Evolutionary conservation across 1,140 invertebrate genomes (phyloP).

Genomic region (Marisa cornuarietis): DNA sequence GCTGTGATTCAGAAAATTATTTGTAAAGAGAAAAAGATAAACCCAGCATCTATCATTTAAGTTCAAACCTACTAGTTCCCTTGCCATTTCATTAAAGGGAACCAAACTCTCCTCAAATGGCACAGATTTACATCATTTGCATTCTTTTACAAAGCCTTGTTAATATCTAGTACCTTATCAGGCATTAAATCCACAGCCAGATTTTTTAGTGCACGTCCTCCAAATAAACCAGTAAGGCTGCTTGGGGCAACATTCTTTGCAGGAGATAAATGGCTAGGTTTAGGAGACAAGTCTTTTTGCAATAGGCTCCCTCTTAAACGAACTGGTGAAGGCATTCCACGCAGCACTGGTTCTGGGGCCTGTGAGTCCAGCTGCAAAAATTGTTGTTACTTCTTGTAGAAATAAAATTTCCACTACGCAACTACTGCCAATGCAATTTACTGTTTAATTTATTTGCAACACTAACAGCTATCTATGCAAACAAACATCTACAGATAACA

Average conservation of each 20-base stretch:
- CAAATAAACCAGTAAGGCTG: not conserved
- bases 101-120: no score
- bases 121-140: no score
- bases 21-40: not conserved
- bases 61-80: no score
- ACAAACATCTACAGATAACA: no score
- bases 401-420: not conserved
- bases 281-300: constrained; percentile 54
- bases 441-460: constrained; percentile 11
- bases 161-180: constrained; percentile 44
- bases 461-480: not conserved
- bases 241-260: constrained; percentile 40
- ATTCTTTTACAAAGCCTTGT: no score
- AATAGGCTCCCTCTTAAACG: constrained; percentile 58
- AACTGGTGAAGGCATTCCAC: constrained; percentile 55
- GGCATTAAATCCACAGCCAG: constrained; percentile 40
- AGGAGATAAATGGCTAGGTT: constrained; percentile 40
- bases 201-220: constrained; percentile 32
- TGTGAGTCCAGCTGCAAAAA: constrained; percentile 45
- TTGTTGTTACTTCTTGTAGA: constrained; percentile 3
- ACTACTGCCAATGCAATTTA: not conserved
- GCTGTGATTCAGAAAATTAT: no score
- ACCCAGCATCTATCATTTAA: not conserved
- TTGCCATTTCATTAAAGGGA: no score
- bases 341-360: constrained; percentile 49